Conservation (phyloP, 2,888 invertebrate genomes). For the Dorcus hopei region DNA sequence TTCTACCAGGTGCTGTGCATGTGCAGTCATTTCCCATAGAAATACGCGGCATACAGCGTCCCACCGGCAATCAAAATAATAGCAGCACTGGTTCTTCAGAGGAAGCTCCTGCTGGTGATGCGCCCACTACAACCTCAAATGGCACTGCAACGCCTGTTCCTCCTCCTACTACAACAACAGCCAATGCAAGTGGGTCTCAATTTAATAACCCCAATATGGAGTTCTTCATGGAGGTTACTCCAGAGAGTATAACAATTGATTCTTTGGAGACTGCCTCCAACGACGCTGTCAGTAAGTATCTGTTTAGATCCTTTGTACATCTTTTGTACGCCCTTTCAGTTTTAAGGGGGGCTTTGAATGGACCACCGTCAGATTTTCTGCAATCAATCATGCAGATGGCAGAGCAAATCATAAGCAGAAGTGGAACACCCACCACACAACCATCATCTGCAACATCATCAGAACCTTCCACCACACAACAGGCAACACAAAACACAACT, state of each 20-base stretch:
- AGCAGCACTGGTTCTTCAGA: constrained; percentile 14
- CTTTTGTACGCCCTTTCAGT: constrained; percentile 31
- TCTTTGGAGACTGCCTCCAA: constrained; percentile 41
- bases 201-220: constrained; percentile 51
- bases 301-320: neutral
- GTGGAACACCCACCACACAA: constrained; percentile 9
- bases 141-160: constrained; percentile 7
- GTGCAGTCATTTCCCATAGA: constrained; percentile 44
- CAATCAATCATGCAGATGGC: constrained; percentile 57
- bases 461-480: constrained; percentile 25
- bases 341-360: constrained; percentile 45
- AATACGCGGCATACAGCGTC: constrained; percentile 31
- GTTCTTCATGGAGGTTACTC: constrained; percentile 60
- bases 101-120: constrained; percentile 15
- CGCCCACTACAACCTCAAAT: constrained; percentile 14
- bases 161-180: constrained; percentile 10
- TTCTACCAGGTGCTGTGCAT: constrained; percentile 37
- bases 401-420: constrained; percentile 46
- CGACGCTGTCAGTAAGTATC: constrained; percentile 40
- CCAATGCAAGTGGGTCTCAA: neutral
- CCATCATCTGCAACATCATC: constrained; percentile 25
- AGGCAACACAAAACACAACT: constrained; percentile 22
- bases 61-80: constrained; percentile 5
- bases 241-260: constrained; percentile 49
- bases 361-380: constrained; percentile 53